These are phyloP conservation scores for Hipparchia sbordonii DNA, from an alignment of 2,888 invertebrate genomes.

Conservation along the genomic window DNA sequence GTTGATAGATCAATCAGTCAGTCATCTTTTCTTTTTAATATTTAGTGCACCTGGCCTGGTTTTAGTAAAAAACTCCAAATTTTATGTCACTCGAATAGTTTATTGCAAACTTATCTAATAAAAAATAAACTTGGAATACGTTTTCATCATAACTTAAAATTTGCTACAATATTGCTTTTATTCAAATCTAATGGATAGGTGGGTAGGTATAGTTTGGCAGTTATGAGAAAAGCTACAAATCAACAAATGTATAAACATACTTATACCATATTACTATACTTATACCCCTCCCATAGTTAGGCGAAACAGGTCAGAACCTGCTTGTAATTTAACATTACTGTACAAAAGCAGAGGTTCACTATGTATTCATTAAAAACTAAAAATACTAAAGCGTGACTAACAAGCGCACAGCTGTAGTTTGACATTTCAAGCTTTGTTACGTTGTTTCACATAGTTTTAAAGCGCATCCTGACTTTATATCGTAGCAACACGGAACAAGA, in stretches of 20 bases:
- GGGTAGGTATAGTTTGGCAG: no score
- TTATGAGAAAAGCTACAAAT: not conserved
- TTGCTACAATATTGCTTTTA: no score
- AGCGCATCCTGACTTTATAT: conserved; percentile 28
- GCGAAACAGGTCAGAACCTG: not conserved
- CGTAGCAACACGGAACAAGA: conserved; percentile 23
- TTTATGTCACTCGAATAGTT: no score
- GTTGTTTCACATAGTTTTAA: conserved; percentile 46
- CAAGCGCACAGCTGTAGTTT: conserved; percentile 37
- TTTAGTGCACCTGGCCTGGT: no score
- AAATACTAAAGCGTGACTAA: conserved; percentile 27
- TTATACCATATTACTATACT: no score
- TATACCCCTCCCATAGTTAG: not conserved
- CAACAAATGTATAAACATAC: not conserved
- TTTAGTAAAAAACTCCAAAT: no score
- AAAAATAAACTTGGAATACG: no score
- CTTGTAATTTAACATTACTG: not conserved
- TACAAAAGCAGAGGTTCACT: conserved; percentile 6
- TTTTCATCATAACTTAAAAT: no score
- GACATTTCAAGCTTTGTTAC: conserved; percentile 34
- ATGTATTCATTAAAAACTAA: conserved; percentile 16
- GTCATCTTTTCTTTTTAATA: no score
- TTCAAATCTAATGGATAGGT: no score
- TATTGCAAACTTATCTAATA: no score
- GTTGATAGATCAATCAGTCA: no score